Evolutionary conservation across 2,797 vertebrate genomes (phyloP), one percentile per base, ranked within the genome.

Genomic region (Melanotaenia pygmaea): DNA sequence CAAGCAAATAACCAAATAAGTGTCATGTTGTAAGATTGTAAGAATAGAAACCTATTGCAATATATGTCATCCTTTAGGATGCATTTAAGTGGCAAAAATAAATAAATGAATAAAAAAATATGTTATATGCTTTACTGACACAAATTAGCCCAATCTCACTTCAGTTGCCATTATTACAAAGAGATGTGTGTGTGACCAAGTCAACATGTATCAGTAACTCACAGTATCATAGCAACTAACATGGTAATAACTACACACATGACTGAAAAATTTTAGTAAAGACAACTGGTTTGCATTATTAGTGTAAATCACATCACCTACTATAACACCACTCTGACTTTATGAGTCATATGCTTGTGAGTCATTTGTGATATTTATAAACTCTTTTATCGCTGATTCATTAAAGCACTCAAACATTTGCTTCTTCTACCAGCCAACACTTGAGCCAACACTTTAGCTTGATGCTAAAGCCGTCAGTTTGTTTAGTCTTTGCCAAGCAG

Each of bases 311-410:
- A 56, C 53, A 56, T 56, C 53, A 56, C 22, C 22, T 16, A 56
- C 53, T 30, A 4, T 30, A 26, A 56, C 26, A 16, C 14, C 37
- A 59, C 18, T 34, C 56, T 68, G 30, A 2, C 61, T 61, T 32
- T 34, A 57, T 61, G 56, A 61, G 40, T 58, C 34, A 62, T 12
- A 14, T 7, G 20, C 51, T 11, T 56, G 13, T 28, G 26, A 30
- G 53, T 56, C 53, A 56, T 56, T 56, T 16, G 38, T 40, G 32
- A 38, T 62, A 58, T 72, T 53, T 51, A 56, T 47, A 45, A 50
- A 64, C 35, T 50, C 40, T 68, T 56, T 56, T 56, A 56, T 30
- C 14, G 14, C 26, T 30, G 26, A 30, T 56, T 56, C 26, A 28
- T 14, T 56, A 5, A 56, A 16, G 26, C 9, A 59, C 2, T 68